These are phyloP conservation scores for Apodemia mormo DNA, from an alignment of 2,888 invertebrate species.

Conservation along the genomic window DNA sequence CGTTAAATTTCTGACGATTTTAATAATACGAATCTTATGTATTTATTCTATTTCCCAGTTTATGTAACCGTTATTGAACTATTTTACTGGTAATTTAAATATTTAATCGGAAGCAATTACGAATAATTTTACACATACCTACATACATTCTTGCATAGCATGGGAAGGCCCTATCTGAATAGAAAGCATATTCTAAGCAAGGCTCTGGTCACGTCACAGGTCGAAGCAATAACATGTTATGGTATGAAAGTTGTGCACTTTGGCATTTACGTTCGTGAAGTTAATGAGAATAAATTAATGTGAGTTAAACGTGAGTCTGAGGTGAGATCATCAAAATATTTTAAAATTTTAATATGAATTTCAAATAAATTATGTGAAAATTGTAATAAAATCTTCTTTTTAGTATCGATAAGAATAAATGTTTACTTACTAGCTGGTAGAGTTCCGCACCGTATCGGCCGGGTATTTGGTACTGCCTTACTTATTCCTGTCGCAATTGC, in stretches of 20 bases:
- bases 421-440: too few species aligned
- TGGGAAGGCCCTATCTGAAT: constrained; percentile 36
- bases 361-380: too few species aligned
- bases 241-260: constrained; percentile 50
- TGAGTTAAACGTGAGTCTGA: not conserved
- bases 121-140: not conserved
- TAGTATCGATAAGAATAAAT: too few species aligned
- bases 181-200: constrained; percentile 37
- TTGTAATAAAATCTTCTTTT: too few species aligned
- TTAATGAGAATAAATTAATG: constrained; percentile 18
- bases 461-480: too few species aligned
- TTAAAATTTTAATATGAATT: not conserved
- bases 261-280: constrained; percentile 38
- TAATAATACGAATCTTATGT: too few species aligned
- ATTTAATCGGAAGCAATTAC: not conserved
- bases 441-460: too few species aligned
- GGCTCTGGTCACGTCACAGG: constrained; percentile 30
- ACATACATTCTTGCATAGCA: constrained; percentile 23
- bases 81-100: too few species aligned
- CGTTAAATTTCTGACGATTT: too few species aligned
- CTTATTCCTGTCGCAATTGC: too few species aligned
- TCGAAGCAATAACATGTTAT: constrained; percentile 35
- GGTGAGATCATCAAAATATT: not conserved
- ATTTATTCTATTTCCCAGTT: too few species aligned
- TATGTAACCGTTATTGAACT: too few species aligned